Evolutionary conservation across 2,113 vertebrate genomes (phyloP).

Genomic region (Atlantisia rogersi): DNA sequence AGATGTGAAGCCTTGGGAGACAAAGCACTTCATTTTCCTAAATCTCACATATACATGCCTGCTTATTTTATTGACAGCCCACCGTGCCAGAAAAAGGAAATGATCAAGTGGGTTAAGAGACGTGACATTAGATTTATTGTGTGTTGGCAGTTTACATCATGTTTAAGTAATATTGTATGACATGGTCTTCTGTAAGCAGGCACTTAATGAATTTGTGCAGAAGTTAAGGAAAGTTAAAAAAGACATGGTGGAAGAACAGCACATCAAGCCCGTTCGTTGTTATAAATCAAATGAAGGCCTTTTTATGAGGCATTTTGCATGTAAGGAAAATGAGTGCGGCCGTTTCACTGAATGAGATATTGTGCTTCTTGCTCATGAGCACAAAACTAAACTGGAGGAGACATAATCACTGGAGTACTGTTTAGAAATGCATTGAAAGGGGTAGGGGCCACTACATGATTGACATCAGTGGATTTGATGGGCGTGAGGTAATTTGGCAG

Average conservation of each 20-base stretch:
- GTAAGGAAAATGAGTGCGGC: background rate
- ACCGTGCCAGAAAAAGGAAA: background rate
- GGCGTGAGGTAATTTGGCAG: background rate
- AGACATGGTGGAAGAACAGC: background rate
- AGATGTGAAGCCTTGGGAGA: background rate
- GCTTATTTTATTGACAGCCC: background rate
- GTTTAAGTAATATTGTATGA: background rate
- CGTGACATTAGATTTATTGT: background rate
- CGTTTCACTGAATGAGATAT: background rate
- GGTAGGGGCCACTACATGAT: background rate
- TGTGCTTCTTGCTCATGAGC: background rate
- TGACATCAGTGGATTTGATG: background rate
- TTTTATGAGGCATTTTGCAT: background rate
- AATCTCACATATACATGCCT: background rate
- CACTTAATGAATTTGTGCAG: conserved; percentile 2
- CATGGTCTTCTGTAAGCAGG: background rate
- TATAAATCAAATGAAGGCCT: conserved; percentile 10
- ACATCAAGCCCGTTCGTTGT: background rate
- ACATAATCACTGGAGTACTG: background rate
- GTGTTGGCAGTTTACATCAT: conserved; percentile 25
- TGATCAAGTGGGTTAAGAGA: background rate
- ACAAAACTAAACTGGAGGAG: background rate
- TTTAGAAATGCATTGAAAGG: background rate
- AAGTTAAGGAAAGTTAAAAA: background rate
- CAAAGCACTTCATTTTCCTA: conserved; percentile 16